A percentile compares a stretch with the other conserved stretches of the same genome.
These are phyloP conservation scores for Rhamphomyia laevipes DNA, from an alignment of 2,888 invertebrate genomes.

Conservation along the genomic window DNA sequence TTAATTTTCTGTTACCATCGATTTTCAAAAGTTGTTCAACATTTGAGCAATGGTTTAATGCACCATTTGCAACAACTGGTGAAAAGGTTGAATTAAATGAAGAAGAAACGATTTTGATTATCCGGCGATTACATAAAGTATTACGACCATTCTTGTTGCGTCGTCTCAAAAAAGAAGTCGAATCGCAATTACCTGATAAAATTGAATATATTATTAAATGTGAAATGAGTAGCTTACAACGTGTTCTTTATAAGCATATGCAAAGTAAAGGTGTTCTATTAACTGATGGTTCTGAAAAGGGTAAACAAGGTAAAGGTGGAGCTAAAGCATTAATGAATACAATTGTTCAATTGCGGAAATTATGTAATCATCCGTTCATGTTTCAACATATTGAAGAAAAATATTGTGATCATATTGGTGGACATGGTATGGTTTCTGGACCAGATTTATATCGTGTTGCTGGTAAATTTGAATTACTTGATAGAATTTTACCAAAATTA, in stretches of 20 bases:
- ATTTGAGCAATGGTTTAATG: slow-evolving; percentile 99
- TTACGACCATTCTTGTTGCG: slow-evolving; percentile 93
- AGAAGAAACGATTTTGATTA: slow-evolving; percentile 99
- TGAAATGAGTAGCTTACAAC: slow-evolving; percentile 95
- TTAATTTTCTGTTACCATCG: slow-evolving; percentile 95
- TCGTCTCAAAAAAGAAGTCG: slow-evolving; percentile 97
- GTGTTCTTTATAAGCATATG: slow-evolving; percentile 95
- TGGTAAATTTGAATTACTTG: slow-evolving; percentile 95
- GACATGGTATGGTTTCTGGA: slow-evolving; percentile 57
- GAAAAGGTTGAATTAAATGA: slow-evolving; percentile 98
- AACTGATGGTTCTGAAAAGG: slow-evolving; percentile 93
- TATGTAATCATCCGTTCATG: slow-evolving; percentile 99
- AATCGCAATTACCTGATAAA: slow-evolving; percentile 97
- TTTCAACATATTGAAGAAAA: slow-evolving; percentile 98
- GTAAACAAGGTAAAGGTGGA: slow-evolving; percentile 88
- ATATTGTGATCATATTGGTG: slow-evolving; percentile 83
- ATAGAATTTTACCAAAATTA: slow-evolving; percentile 93
- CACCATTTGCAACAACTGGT: slow-evolving; percentile 98
- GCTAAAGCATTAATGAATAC: slow-evolving; percentile 98
- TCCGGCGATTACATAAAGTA: slow-evolving; percentile 98
- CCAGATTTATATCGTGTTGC: slow-evolving; percentile 88
- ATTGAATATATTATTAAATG: slow-evolving; percentile 98
- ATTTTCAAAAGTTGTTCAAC: slow-evolving; percentile 98
- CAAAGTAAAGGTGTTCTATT: slow-evolving; percentile 90
- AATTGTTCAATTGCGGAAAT: slow-evolving; percentile 93